These are phyloP conservation scores for Chrysogorgia sp. DNA, from an alignment of 92 coral and sea anemone species.

Conservation along the genomic window DNA sequence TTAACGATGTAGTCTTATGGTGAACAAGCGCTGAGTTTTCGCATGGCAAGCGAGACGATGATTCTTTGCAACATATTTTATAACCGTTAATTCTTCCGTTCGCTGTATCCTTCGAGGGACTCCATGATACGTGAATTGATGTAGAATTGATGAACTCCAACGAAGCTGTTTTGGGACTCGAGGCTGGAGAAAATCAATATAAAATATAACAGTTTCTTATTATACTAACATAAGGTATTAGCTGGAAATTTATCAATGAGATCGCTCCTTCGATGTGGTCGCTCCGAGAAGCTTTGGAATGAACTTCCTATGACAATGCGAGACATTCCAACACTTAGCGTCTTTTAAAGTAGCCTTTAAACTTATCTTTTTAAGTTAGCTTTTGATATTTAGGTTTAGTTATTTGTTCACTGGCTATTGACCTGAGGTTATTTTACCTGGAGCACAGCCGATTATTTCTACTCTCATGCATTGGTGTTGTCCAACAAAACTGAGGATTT, in stretches of 20 bases:
- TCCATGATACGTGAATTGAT: conserved; percentile 1
- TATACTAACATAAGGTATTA: too few species aligned
- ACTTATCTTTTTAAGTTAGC: not conserved
- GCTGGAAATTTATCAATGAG: too few species aligned
- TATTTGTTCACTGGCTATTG: not conserved
- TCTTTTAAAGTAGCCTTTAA: not conserved
- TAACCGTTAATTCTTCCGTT: conserved; percentile 24
- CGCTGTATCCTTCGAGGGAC: not conserved
- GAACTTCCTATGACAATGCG: too few species aligned
- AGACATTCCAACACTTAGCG: too few species aligned
- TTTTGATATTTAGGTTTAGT: not conserved
- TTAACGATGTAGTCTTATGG: not conserved
- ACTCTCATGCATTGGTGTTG: conserved; percentile 26
- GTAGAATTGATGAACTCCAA: not conserved
- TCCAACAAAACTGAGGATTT: conserved; percentile 24
- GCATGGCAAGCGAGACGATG: conserved; percentile 1
- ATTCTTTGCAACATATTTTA: not conserved
- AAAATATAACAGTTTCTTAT: too few species aligned
- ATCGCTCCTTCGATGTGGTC: not conserved
- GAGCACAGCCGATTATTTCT: conserved; percentile 32
- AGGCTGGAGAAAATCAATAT: too few species aligned
- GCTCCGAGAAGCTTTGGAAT: not conserved
- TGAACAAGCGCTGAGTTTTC: not conserved
- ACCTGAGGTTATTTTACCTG: conserved; percentile 10
- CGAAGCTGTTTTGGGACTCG: too few species aligned